Evolutionary conservation across 2,797 vertebrate genomes (phyloP), one percentile per base, ranked within the genome.

Genomic region (Helostoma temminkii): DNA sequence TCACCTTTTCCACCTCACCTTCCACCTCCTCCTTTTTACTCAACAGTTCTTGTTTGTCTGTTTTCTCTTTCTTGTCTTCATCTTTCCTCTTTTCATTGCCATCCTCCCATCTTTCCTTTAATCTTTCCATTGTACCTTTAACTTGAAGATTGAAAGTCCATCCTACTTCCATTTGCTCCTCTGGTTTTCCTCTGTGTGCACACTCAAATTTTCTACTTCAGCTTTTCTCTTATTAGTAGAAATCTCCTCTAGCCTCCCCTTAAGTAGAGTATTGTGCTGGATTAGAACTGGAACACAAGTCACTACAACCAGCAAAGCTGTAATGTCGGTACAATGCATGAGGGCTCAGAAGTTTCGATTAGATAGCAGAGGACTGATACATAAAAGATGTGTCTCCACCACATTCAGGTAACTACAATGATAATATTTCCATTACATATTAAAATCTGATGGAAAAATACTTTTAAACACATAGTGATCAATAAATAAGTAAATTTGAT

Each of bases 151-250:
- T 64, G 65, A 71, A 72, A 69, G 54, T 48, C 62, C 48, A 14
- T 53, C 16, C 16, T 10, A 34, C 19, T 1, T 26, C 42, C 62
- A n/a, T 5, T 41, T 28, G 28, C 28, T 10, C 2, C n/a, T 53
- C 45, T 58, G 25, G 60, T 80, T 76, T 66, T 57, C 48, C 22
- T 60, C 41, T 53, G 18, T 53, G 4, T 68, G 21, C 46, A 25
- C 53, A n/a, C 57, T 75, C 63, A 54, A 65, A 41, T 78, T 61
- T 68, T 50, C 45, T 54, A n/a, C 78, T 42, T 53, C 28, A 1
- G 11, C 43, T 78, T 67, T 37, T 74, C 36, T 62, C 64, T 71
- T 63, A 2, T 74, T 8, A 45, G 45, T 53, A 12, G 57, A 73
- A 46, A 72, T 1, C 18, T 7, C 68, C 16, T 53, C 22, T 24